These are phyloP conservation scores for Drosophila kikkawai DNA, from an alignment of 1,140 invertebrate species.

Conservation along the genomic window DNA sequence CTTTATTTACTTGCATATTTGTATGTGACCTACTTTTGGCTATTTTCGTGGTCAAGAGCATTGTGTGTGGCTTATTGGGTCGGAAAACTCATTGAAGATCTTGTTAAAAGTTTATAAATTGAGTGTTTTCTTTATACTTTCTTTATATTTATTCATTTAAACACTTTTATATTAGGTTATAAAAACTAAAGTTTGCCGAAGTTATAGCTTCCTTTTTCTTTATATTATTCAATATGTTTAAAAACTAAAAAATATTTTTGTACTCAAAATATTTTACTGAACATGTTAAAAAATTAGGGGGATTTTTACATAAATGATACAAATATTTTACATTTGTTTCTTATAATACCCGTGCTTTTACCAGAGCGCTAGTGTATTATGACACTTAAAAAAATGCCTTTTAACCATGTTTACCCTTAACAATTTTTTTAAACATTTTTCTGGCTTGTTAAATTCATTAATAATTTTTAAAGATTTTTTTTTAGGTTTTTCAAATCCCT, in stretches of 20 bases:
- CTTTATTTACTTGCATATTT: not conserved
- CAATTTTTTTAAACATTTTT: no score
- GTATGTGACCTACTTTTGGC: not conserved
- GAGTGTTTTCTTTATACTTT: not conserved
- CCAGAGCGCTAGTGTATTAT: not conserved
- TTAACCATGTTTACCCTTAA: no score
- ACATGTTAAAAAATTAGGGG: no score
- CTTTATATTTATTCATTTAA: not conserved
- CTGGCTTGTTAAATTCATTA: no score
- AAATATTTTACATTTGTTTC: not conserved
- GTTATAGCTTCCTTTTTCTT: no score
- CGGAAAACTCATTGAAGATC: not conserved
- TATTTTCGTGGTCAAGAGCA: slow-evolving; percentile 16
- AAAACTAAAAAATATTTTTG: no score
- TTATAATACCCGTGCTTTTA: not conserved
- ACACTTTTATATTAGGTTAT: not conserved
- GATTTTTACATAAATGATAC: not conserved
- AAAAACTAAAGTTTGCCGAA: no score
- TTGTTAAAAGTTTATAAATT: not conserved
- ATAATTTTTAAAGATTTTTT: no score
- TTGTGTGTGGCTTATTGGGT: not conserved
- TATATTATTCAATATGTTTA: no score
- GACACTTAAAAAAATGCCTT: not conserved
- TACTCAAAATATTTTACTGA: not conserved
- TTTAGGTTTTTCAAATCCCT: no score